Base-by-base conservation (phyloP, 2,113 vertebrate genomes). In the Colossoma macropomum region DNA sequence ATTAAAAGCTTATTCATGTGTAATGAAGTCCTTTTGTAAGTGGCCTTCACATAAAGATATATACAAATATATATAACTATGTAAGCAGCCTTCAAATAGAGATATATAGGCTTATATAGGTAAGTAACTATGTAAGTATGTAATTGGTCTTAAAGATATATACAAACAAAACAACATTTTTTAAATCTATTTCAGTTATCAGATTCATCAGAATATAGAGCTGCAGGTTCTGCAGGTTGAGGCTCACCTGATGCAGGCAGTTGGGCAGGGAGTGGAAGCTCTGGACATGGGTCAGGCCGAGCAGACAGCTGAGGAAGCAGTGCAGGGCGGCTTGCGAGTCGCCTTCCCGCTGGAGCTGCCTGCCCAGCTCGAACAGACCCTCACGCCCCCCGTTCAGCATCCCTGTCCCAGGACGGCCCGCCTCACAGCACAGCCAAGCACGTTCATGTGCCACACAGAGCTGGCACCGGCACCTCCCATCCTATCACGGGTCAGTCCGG, bases 191-290 rank as follows among this genome's bases (percentile, higher is more conserved):
- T 17, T 52, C 16, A 52, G 50, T 17, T 3, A 52, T 9, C 41
- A 45, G 3, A 7, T 38, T 45, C 54, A 56, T 56, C 15, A 45
- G 23, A 56, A 56, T 23, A 1, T 23, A 6, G 52, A 56, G 54
- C 19, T 56, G 54, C 54, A 52, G 50, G 50, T 52, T 15, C 71
- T 66, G 66, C 45, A 69, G 68, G 23, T 27, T 78, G 79, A 79
- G 60, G 81, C 94, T 95, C 91, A 95, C 94, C 94, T 95, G 94
- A 90, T 95, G 94, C 68, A 95, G 88, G 86, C 94, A 95, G 92
- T 94, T 93, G 88, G 94, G 94, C 89, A 95, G 91, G 80, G 92
- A 94, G 87, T 90, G 89, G 89, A 95, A 95, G 91, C 92, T 95
- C 89, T 95, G 93, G 87, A 94, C 93, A 80, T 95, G 93, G 87